Evolutionary conservation across 2,113 vertebrate genomes (phyloP).

Genomic region (Rafetus swinhoei): DNA sequence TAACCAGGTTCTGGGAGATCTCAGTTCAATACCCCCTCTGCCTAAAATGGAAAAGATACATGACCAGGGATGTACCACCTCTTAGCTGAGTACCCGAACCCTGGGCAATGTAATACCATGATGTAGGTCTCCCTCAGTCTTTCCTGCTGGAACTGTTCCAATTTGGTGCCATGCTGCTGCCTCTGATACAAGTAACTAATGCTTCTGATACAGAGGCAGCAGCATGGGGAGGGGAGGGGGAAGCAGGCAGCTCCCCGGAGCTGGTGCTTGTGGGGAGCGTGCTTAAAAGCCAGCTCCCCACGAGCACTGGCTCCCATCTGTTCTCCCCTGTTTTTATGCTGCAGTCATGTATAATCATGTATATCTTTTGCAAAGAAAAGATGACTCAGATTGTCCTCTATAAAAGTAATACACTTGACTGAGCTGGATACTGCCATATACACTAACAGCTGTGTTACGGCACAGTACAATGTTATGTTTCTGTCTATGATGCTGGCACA

Average conservation of each 20-base stretch:
- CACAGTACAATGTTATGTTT: not conserved
- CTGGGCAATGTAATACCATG: not conserved
- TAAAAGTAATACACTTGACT: not conserved
- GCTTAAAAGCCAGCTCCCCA: too few species aligned
- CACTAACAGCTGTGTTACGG: not conserved
- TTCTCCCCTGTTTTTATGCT: conserved; percentile 54
- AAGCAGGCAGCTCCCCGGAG: too few species aligned
- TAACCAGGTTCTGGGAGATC: too few species aligned
- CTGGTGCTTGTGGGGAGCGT: too few species aligned
- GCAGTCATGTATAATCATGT: conserved; percentile 34
- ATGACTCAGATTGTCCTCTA: conserved; percentile 40
- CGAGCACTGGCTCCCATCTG: too few species aligned
- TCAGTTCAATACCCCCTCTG: not conserved
- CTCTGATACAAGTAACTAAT: not conserved
- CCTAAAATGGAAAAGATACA: not conserved
- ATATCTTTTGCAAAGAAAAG: conserved; percentile 22
- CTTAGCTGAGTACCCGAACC: not conserved
- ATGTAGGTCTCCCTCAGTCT: not conserved
- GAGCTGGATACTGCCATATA: conserved; percentile 46
- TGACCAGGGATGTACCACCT: not conserved
- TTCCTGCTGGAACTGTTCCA: not conserved
- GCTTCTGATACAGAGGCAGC: too few species aligned
- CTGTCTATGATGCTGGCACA: not conserved
- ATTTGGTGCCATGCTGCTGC: not conserved
- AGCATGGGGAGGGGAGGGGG: not conserved